Base-by-base conservation (phyloP, 1,140 invertebrate genomes). In the Cecropterus lyciades region DNA sequence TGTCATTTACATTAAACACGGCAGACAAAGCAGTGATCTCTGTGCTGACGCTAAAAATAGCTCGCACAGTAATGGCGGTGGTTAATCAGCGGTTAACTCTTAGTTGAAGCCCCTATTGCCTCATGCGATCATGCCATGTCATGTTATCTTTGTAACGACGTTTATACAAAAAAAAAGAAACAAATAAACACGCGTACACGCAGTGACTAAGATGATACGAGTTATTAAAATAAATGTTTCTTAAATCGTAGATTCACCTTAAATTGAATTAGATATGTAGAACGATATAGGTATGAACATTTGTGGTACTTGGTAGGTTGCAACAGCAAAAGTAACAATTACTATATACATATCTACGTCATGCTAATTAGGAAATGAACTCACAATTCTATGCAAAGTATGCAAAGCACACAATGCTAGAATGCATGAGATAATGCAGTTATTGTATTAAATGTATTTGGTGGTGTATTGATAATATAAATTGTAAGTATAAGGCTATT, bases 1-100 rank as follows among this genome's bases (percentile, higher is more conserved):
- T 87, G n/a, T 43, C 40, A 43, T 43, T 43, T 85, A 88, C 79
- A 88, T 84, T 85, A 85, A 73, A 79, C 59, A 51, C 59, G 33
- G 75, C 80, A 88, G 81, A 89, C 87, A 87, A 87, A 88, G 87
- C 82, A 75, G 80, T 88, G 88, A 87, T 91, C 88, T 89, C 81
- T 86, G 77, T 82, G 75, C 80, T 68, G 74, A 86, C 76, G 86
- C 89, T 91, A 89, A 79, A 89, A 87, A 91, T 91, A 91, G 81
- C 79, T 73, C 73, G 73, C 66, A 68, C 69, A 73, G 82, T 83
- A 84, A 87, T 84, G 87, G 82, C 86, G 79, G 82, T 88, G 77
- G 79, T 87, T 91, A 89, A 89, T 91, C 86, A 87, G 82, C 79
- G 79, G 82, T 82, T 88, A 83, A 87, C 79, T 80, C 67, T 82